phyloP scores from a whole-genome alignment of 2,113 vertebrate genomes.

The Crotalus helleri region DNA sequence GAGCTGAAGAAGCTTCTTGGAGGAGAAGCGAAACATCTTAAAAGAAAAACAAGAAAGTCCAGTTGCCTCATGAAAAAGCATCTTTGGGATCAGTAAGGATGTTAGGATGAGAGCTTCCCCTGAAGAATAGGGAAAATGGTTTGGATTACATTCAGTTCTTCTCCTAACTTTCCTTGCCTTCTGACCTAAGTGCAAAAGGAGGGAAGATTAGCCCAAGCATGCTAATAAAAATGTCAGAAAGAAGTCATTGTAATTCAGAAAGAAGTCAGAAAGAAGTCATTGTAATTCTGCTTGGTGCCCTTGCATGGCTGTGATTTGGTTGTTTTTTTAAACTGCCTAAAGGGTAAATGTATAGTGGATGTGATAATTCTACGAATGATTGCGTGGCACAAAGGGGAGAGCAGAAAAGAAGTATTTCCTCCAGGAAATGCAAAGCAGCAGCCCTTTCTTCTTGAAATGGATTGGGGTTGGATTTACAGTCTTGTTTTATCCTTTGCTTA shows the following conservation, averaged over 20 bases:
- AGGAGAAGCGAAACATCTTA: no score
- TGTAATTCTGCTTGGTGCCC: conserved; percentile 19
- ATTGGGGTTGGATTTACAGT: conserved; percentile 19
- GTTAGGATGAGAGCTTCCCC: not conserved
- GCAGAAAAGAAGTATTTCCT: conserved; percentile 4
- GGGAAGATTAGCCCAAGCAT: not conserved
- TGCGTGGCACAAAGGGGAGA: conserved; percentile 35
- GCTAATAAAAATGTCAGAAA: conserved; percentile 34
- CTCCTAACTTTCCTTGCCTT: not conserved
- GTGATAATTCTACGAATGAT: conserved; percentile 47
- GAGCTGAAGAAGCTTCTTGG: no score
- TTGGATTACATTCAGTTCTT: not conserved
- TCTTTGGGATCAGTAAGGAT: not conserved
- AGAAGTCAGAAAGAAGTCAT: conserved; percentile 29
- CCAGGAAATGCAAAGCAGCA: not conserved
- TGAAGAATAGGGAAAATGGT: not conserved
- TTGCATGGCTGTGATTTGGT: conserved; percentile 45
- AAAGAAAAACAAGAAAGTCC: no score
- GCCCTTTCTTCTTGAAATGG: not conserved
- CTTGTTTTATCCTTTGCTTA: conserved; percentile 16
- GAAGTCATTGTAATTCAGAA: conserved; percentile 14
- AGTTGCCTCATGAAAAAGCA: no score
- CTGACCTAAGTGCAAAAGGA: conserved; percentile 1
- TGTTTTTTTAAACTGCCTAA: conserved; percentile 36
- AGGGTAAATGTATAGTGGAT: conserved; percentile 40